phyloP scores from a whole-genome alignment of 2,113 vertebrate genomes.

The Zosterops borbonicus region DNA sequence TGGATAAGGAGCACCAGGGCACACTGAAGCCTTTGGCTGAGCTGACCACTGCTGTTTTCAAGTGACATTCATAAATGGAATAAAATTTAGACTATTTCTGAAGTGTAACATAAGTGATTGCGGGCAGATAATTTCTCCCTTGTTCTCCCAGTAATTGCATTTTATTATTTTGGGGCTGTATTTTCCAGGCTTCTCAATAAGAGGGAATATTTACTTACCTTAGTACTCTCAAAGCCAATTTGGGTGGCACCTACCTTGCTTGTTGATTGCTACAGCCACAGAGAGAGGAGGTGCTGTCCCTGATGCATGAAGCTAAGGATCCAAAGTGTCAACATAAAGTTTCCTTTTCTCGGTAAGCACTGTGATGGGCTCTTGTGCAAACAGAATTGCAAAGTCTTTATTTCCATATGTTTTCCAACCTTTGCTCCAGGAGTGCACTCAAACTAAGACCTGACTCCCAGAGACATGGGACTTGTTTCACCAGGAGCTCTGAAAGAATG shows the following conservation, averaged over 20 bases:
- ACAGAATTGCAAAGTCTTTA: neutral
- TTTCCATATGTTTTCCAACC: neutral
- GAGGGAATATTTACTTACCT: neutral
- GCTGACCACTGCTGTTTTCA: neutral
- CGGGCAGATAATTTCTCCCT: neutral
- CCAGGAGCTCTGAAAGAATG: neutral
- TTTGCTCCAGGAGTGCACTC: neutral
- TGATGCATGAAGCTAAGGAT: rapidly evolving
- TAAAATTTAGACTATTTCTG: neutral
- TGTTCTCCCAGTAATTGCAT: neutral
- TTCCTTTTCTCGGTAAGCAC: neutral
- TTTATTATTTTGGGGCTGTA: neutral
- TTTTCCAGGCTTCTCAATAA: neutral
- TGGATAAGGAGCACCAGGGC: neutral
- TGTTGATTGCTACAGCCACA: neutral
- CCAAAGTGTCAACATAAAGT: neutral
- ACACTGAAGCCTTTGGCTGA: neutral
- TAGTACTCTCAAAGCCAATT: neutral
- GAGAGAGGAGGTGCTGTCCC: neutral
- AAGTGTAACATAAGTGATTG: neutral
- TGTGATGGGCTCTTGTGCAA: neutral
- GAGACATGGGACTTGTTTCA: neutral
- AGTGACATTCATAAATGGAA: neutral
- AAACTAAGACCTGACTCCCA: neutral
- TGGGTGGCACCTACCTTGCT: neutral